Base-by-base conservation (phyloP, 1,140 invertebrate species). In the Muscidifurax raptorellus region DNA sequence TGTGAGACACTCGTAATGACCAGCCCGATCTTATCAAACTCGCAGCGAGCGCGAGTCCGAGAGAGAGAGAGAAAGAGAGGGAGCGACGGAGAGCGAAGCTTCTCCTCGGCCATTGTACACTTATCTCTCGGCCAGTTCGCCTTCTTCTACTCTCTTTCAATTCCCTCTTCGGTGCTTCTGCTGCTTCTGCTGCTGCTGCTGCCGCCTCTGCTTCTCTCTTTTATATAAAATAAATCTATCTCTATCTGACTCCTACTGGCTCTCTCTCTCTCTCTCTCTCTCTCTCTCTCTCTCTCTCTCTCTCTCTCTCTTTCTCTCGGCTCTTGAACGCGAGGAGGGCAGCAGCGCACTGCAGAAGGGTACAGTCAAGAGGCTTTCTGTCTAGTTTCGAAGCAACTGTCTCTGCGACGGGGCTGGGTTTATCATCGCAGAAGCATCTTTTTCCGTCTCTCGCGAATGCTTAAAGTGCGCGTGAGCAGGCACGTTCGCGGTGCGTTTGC, bases 1-100 rank as follows among this genome's bases (percentile, higher is more conserved):
- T 91, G 90, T 75, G 90, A 90, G 90, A 91, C 90, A 90, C 88
- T 90, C 89, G 90, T 91, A 91, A 91, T 91, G 90, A 90, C 90
- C 90, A 88, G 85, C 87, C 89, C 89, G 90, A 91, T 91, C 90
- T 91, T 90, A 91, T 90, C 90, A 90, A 87, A 80, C 82, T 84
- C 79, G 77, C 44, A 13, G 82, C 82, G 86, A 84, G 85, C 75
- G 71, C 79, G 86, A 83, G 87, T 25, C 44, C 28, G 69, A n/a
- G 47, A 28, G 9, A 78, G 66, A 44, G 32, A 9, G 64, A 79
- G 59, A n/a, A 1, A 36, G 77, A 32, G 2, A 47, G 15, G 27
- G n/a, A n/a, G n/a, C n/a, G n/a, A n/a, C n/a, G n/a, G n/a, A n/a
- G 30, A 80, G 79, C 12, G 71, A 44, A 77, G 72, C 79, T 30